These are phyloP conservation scores for Hyphantria cunea DNA, from an alignment of 1,140 invertebrate genomes.

Conservation along the genomic window DNA sequence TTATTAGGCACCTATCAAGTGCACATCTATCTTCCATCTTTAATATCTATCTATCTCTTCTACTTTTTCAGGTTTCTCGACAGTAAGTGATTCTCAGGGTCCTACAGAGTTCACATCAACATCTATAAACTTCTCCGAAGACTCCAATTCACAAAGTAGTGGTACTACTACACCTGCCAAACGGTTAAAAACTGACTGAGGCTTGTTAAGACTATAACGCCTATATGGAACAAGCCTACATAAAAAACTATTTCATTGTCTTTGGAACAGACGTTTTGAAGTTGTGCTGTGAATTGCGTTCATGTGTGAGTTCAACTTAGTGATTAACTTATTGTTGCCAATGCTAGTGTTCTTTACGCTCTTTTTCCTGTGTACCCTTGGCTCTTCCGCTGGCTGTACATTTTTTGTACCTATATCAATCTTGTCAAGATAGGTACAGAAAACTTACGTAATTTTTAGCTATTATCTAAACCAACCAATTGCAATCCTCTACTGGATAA, in stretches of 20 bases:
- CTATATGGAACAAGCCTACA: neutral
- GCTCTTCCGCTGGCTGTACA: no score
- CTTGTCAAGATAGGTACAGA: no score
- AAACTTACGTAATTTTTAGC: no score
- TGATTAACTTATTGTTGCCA: conserved; percentile 9
- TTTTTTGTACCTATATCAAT: no score
- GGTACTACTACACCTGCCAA: conserved; percentile 88
- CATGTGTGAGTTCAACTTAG: conserved; percentile 16
- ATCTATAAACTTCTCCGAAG: conserved; percentile 93
- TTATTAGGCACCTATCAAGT: no score
- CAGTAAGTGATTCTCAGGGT: conserved; percentile 94
- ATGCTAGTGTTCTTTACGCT: conserved; percentile 1
- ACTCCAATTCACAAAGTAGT: conserved; percentile 94
- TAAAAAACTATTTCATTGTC: conserved; percentile 22
- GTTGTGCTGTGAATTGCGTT: conserved; percentile 19
- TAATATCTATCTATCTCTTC: no score
- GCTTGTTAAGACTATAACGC: conserved; percentile 6
- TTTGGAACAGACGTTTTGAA: conserved; percentile 22
- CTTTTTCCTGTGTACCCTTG: no score
- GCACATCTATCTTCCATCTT: no score
- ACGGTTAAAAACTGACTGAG: conserved; percentile 87
- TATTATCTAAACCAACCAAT: no score
- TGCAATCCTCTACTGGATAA: no score
- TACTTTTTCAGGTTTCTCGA: conserved; percentile 90
- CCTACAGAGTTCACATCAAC: conserved; percentile 91